Evolutionary conservation across 2,888 invertebrate species (phyloP), one percentile per base, ranked within the genome.

Genomic region (Pristionchus fissidentatus): DNA sequence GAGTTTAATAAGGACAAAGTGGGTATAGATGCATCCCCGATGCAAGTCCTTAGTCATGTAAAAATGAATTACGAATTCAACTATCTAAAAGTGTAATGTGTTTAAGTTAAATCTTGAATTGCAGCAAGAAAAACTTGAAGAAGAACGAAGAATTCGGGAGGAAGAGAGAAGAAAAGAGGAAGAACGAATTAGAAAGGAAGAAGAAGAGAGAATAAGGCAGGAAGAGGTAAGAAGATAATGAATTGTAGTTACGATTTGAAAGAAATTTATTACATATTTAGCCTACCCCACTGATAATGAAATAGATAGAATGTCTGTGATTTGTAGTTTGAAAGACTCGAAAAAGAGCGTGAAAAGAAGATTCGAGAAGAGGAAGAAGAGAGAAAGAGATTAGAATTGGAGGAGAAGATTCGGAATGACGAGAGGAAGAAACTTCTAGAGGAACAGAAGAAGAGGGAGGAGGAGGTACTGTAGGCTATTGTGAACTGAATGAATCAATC

Each of bases 401-500:
- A 81, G 22, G 81, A 81, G 29, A 43, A 46, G 38, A 79, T 81
- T 19, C 4, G 80, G 32, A 43, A 60, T 43, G 80, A 81, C 43
- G 80, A 81, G 57, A 60, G 80, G 60, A 81, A 62, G 62, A 60
- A 52, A 38, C 19, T 62, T 26, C 1, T 43, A 32, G 80, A 81
- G 46, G 80, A 81, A 62, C 46, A 62, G 62, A 81, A 38, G 62
- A 81, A 62, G 62, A 81, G 52, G 32, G 80, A 81, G 62, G 80
- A 81, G n/a, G 79, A 79, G 26, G 79, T 79, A 26, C n/a, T 35
- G n/a, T 32, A 19, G 49, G 46, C 70, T 41, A 49, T 49, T 70
- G 19, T 70, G 38, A 41, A 1, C 70, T 41, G 0, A 19, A 13
- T 15, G 1, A 3, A 29, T 73, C 41, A 13, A 70, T 41, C 70